Percentiles rank a stretch among this genome's conserved stretches.
Evolutionary conservation across 2,888 invertebrate species (phyloP).

Genomic region (Thyatira batis): DNA sequence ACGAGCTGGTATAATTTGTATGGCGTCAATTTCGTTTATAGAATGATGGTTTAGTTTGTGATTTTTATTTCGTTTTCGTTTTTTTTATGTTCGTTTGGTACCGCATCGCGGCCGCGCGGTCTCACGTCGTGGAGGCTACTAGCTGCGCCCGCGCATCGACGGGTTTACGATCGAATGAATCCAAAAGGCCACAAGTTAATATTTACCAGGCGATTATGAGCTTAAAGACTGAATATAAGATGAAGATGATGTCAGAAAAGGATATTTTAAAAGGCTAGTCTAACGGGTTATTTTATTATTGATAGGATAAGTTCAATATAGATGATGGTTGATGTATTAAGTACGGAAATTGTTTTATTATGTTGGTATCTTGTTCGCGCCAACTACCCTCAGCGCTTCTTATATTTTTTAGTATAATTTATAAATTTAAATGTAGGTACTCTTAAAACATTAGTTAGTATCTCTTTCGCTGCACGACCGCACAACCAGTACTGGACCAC

Average conservation of each 20-base stretch:
- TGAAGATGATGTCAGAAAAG: conserved; percentile 62
- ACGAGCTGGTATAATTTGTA: conserved; percentile 8
- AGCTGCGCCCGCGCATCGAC: conserved; percentile 44
- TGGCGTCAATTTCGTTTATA: conserved; percentile 31
- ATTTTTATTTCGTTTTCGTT: conserved; percentile 62
- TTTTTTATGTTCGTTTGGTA: conserved; percentile 60
- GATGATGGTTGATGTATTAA: background rate
- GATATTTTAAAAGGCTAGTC: conserved; percentile 52
- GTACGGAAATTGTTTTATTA: background rate
- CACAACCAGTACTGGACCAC: too few relatives aligned
- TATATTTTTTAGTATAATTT: too few relatives aligned
- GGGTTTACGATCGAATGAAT: background rate
- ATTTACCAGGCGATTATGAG: conserved; percentile 21
- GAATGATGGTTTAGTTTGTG: conserved; percentile 36
- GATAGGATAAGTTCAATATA: conserved; percentile 7
- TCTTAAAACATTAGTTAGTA: too few relatives aligned
- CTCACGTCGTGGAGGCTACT: conserved; percentile 52
- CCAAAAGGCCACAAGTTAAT: background rate
- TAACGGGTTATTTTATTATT: conserved; percentile 52
- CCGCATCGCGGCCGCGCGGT: conserved; percentile 77
- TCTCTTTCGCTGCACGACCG: too few relatives aligned
- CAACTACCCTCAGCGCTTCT: too few relatives aligned
- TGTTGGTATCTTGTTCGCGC: too few relatives aligned
- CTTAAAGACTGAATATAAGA: conserved; percentile 26
- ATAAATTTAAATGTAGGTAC: too few relatives aligned